Base-by-base conservation (phyloP, 2,888 invertebrate species). In the Cabera pusaria region DNA sequence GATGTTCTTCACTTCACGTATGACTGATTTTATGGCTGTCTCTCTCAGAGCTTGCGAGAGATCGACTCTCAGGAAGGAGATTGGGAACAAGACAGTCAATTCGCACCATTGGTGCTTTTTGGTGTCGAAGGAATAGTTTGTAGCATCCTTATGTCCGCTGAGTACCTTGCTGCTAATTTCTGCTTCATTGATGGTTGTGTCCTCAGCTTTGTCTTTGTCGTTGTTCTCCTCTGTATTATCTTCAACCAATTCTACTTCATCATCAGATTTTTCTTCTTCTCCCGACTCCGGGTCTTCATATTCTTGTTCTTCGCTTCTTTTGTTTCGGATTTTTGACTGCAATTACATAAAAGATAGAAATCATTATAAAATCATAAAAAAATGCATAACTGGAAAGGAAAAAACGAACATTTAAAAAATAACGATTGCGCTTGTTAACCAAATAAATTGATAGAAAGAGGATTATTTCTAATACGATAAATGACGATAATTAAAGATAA, bases 91-190 rank as follows among this genome's bases (percentile, higher is more conserved):
- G 23, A 98, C 92, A 0, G 93, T 94, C 2, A 98, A 73, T 71
- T 95, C 92, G 69, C 97, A 98, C 98, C 98, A 98, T 31, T 91
- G 82, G 56, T 94, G 87, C n/a, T 92, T 84, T 34, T 93, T 90
- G 1, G 89, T 90, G 66, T 99, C 98, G 65, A 93, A 97, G 1
- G 83, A 87, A 67, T 97, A 98, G 40, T 92, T 90, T 0, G 90
- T 78, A 0, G 92, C 90, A 27, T 88, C 73, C 1, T 56, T 54
- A 36, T 90, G 69, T 23, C 66, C 74, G 2, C 71, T 72, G 0
- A 90, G 57, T 11, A 92, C 88, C 39, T 67, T 74, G 58, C 60
- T 82, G 56, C 52, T 72, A 9, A 76, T 63, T 32, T 77, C 72
- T 5, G 44, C 56, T 0, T 61, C 56, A 4, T 38, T 34, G 3